Base-by-base conservation (phyloP, 2,888 invertebrate species). In the Drosophila picticornis region DNA sequence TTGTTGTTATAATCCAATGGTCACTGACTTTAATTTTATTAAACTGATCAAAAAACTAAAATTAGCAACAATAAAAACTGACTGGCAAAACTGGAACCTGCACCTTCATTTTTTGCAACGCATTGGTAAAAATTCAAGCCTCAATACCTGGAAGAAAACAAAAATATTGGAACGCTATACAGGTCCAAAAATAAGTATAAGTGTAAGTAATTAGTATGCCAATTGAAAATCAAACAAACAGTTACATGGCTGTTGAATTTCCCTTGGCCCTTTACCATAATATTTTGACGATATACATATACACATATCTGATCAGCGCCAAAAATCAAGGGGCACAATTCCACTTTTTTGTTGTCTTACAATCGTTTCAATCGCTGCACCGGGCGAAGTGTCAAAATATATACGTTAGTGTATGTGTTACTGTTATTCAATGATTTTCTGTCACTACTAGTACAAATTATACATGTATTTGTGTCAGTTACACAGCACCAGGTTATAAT, bases 401-500 rank as follows among this genome's bases (percentile, higher is more conserved):
- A 2, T 46, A 25, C 25, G 2, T 25, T 25, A 4, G 25, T 9
- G 25, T 9, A 25, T 25, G 9, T 46, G 25, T 9, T 63, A 36
- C 16, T 1, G 22, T 29, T 38, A 19, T 65, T 48, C 22, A 36
- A 65, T 51, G 10, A 29, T 52, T 60, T 51, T 34, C n/a, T 40
- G 29, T 25, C 32, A 40, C 38, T 51, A 13, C 10, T 27, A 6
- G 27, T 34, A 34, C 5, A 29, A 40, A 51, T 29, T 11, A n/a
- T 22, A 22, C 2, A 25, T 64, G 38, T 34, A 27, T 53, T 34
- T 36, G 46, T 53, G 25, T 7, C 22, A 53, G 53, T 67, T 53
- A 46, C 31, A 65, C 32, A 66, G 53, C 46, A 53, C 32, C 13
- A 16, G 10, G 51, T 9, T 22, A 34, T 36, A 46, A 31, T 29